Percentiles rank a stretch among this genome's conserved stretches.
These are phyloP conservation scores for Cremastobaeus sp. DNA, from an alignment of 2,888 invertebrate species.

Conservation along the genomic window DNA sequence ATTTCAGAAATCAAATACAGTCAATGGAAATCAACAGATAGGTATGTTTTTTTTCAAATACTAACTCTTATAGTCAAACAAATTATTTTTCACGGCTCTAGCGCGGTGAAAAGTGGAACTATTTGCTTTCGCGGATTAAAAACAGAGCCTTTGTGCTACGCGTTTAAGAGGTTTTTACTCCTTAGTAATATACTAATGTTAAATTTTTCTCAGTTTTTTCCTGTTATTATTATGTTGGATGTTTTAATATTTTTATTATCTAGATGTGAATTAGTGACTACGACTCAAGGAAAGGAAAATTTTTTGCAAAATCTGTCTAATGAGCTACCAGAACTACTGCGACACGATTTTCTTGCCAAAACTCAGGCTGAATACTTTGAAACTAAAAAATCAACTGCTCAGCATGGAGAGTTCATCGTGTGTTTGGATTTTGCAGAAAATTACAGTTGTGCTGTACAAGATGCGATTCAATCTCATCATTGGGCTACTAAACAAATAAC, in stretches of 20 bases:
- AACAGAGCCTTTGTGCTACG: too few relatives aligned
- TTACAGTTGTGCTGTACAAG: slow-evolving; percentile 18
- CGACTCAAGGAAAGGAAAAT: neutral
- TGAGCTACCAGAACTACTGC: slow-evolving; percentile 4
- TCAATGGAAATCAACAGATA: slow-evolving; percentile 19
- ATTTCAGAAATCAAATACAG: slow-evolving; percentile 19
- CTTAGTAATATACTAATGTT: too few relatives aligned
- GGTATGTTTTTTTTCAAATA: slow-evolving; percentile 7
- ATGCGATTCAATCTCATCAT: slow-evolving; percentile 28
- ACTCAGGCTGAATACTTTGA: slow-evolving; percentile 11
- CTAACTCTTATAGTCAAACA: too few relatives aligned
- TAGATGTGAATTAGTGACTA: slow-evolving; percentile 15
- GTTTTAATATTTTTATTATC: slow-evolving; percentile 6
- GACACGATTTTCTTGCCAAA: slow-evolving; percentile 22
- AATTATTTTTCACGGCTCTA: too few relatives aligned
- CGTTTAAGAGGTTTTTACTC: too few relatives aligned
- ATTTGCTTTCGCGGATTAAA: too few relatives aligned
- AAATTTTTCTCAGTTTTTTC: neutral
- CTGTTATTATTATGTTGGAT: neutral
- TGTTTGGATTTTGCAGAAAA: slow-evolving; percentile 29
- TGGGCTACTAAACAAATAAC: slow-evolving; percentile 26
- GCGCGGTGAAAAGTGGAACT: too few relatives aligned
- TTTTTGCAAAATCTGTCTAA: slow-evolving; percentile 18
- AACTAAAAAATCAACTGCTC: slow-evolving; percentile 3
- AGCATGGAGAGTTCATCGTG: slow-evolving; percentile 11